Evolutionary conservation across 2,113 vertebrate genomes (phyloP).

Genomic region (Amphilophus citrinellus): DNA sequence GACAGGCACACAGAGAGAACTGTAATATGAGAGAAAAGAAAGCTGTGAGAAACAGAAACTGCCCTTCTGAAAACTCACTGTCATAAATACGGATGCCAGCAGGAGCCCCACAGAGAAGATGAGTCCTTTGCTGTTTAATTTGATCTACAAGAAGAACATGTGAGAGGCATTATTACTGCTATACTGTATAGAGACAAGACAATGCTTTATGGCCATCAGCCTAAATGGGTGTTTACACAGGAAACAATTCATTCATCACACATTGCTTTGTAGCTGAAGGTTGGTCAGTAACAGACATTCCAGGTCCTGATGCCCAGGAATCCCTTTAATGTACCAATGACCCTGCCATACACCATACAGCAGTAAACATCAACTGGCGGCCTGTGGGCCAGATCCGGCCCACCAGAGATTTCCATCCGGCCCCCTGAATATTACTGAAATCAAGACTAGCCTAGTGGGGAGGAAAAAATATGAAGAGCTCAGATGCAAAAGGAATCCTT

Average conservation of each 20-base stretch:
- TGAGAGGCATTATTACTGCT: background rate
- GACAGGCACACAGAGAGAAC: background rate
- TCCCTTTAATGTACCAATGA: background rate
- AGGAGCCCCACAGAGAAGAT: constrained; percentile 97
- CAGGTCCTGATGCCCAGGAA: background rate
- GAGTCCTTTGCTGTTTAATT: constrained; percentile 95
- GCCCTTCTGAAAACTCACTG: constrained; percentile 82
- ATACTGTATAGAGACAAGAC: background rate
- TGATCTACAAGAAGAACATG: constrained; percentile 83
- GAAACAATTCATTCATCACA: background rate
- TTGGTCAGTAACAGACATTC: background rate
- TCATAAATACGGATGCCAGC: constrained; percentile 94
- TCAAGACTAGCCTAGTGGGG: too few relatives aligned
- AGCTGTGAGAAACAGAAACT: background rate
- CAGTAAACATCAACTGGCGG: too few relatives aligned
- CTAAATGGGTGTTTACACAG: background rate
- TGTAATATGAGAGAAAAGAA: background rate
- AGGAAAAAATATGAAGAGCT: too few relatives aligned
- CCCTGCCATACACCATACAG: background rate
- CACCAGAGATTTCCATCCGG: too few relatives aligned
- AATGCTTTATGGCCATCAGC: background rate
- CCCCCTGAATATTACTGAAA: too few relatives aligned
- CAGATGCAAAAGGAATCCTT: too few relatives aligned
- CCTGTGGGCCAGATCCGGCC: too few relatives aligned
- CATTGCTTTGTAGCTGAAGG: background rate